Conservation (phyloP, 1,140 invertebrate genomes). For the Harlomillsia oculata region DNA sequence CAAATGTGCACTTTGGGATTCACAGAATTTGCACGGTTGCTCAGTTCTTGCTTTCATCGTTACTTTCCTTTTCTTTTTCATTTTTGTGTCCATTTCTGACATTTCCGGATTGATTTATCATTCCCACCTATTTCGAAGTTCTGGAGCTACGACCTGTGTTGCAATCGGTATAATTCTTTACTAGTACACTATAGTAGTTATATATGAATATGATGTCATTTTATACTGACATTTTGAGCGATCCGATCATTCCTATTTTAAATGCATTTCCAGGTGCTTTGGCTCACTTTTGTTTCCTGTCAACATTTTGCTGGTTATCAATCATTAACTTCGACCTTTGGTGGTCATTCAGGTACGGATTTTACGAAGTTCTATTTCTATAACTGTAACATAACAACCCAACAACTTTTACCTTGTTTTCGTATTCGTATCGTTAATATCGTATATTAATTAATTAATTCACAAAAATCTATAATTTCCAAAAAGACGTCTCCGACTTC, state of each 20-base stretch:
- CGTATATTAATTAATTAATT: too few species aligned
- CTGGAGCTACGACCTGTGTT: not conserved
- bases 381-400: too few species aligned
- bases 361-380: too few species aligned
- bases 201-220: not conserved
- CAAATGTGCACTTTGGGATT: constrained; percentile 19
- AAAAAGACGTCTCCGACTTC: not conserved
- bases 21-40: constrained; percentile 19
- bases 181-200: not conserved
- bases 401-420: too few species aligned
- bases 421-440: too few species aligned
- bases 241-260: not conserved
- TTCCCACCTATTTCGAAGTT: not conserved
- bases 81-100: constrained; percentile 1
- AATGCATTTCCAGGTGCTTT: not conserved
- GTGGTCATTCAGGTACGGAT: constrained; percentile 10
- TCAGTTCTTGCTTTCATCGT: constrained; percentile 3
- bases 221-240: not conserved
- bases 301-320: constrained; percentile 18
- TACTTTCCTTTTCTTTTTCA: constrained; percentile 12
- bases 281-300: constrained; percentile 20
- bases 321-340: constrained; percentile 12
- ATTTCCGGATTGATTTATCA: not conserved
- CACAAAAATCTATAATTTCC: too few species aligned
- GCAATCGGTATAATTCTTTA: not conserved